phyloP scores from a whole-genome alignment of 2,113 vertebrate species.

The Apteryx owenii region DNA sequence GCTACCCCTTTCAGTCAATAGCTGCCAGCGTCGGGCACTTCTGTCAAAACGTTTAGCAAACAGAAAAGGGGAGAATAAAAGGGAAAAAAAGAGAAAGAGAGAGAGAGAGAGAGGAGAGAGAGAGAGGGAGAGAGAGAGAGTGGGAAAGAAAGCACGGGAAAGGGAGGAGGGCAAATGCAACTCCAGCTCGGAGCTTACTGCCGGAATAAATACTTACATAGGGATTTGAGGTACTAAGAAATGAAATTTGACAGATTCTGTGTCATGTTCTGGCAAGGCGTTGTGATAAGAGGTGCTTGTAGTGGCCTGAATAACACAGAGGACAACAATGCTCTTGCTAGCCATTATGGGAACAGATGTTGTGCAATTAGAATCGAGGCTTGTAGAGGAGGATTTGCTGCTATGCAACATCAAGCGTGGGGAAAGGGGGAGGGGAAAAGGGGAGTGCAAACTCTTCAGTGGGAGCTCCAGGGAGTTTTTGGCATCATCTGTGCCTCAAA shows the following conservation, averaged over 20 bases:
- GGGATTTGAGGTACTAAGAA: slow-evolving; percentile 90
- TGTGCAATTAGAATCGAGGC: slow-evolving; percentile 86
- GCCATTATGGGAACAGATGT: slow-evolving; percentile 90
- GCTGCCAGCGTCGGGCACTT: slow-evolving; percentile 99
- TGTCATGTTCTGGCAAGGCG: slow-evolving; percentile 89
- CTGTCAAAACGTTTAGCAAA: slow-evolving; percentile 99
- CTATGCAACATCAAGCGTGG: slow-evolving; percentile 76
- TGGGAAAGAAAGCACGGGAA: slow-evolving; percentile 71
- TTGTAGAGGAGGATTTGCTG: slow-evolving; percentile 83
- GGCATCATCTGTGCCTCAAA: slow-evolving; percentile 72
- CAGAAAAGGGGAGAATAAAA: slow-evolving; percentile 88
- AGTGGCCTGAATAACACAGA: slow-evolving; percentile 87
- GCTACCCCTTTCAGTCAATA: slow-evolving; percentile 99
- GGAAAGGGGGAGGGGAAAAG: not conserved
- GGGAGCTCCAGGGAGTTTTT: slow-evolving; percentile 75
- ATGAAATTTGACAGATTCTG: slow-evolving; percentile 92
- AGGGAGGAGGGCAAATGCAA: slow-evolving; percentile 80
- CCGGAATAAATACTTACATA: slow-evolving; percentile 88
- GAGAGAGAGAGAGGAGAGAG: slow-evolving; percentile 14
- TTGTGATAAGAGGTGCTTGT: slow-evolving; percentile 89
- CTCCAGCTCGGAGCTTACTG: slow-evolving; percentile 81
- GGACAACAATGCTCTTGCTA: slow-evolving; percentile 87
- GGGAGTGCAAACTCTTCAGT: slow-evolving; percentile 62
- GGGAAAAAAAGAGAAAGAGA: slow-evolving; percentile 78
- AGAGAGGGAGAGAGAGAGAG: slow-evolving; percentile 49